Evolutionary conservation across 2,797 vertebrate genomes (phyloP), one percentile per base, ranked within the genome.

Genomic region (Loriculus beryllinus): DNA sequence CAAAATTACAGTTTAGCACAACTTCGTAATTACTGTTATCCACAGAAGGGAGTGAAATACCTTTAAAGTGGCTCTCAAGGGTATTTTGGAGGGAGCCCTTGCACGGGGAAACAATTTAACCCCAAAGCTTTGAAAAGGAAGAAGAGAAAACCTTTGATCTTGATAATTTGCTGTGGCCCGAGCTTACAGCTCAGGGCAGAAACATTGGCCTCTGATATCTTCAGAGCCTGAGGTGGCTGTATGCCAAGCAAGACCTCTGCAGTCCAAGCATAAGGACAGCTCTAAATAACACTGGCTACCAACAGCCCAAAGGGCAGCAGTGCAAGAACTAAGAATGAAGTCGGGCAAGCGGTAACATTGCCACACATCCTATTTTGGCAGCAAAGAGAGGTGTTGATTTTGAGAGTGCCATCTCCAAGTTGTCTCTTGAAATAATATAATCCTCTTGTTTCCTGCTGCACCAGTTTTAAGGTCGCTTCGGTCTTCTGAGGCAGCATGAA

Each of bases 401-500:
- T 93, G 74, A 88, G 70, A 95, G 63, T 56, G 48, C 72, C 59
- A 70, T 91, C 57, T 80, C 68, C 62, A 74, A 82, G 74, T 90
- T 84, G 70, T 76, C 74, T 75, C 65, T 87, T 0, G 0, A 83
- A 87, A 92, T 39, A 89, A 82, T 92, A 49, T 92, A 95, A 96
- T 96, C 96, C 86, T 94, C 86, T 94, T 88, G 88, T 72, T 91
- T 93, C 79, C 80, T 91, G 65, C 77, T 92, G 86, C 65, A 93
- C 54, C 72, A 69, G 80, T 90, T 96, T 94, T 95, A 83, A 96
- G 67, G 65, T 83, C 6, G 1, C 48, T 87, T 86, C 49, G 59
- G 84, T 96, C 94, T 92, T 78, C 54, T 87, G 91, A 59, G 93
- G 72, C 65, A 48, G 45, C 19, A 49, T 57, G 91, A 95, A 96